These are phyloP conservation scores for Sialia sialis DNA, from an alignment of 2,113 vertebrate genomes.

Conservation along the genomic window DNA sequence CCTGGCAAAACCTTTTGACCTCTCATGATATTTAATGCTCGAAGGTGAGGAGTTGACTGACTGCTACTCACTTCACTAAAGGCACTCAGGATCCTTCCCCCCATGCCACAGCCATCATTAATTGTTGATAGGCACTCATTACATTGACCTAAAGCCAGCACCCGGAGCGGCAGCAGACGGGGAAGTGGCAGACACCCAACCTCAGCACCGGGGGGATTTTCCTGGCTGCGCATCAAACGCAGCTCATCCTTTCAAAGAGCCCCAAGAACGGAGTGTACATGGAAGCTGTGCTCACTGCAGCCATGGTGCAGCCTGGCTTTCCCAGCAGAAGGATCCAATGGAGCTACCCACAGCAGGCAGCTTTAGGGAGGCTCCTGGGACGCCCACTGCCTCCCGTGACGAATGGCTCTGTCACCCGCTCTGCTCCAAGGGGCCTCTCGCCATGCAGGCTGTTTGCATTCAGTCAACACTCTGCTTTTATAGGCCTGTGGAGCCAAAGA, in stretches of 20 bases:
- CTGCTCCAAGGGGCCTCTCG: constrained; percentile 6
- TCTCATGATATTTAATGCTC: constrained; percentile 43
- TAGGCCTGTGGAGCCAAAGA: constrained; percentile 77
- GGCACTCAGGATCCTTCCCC: constrained; percentile 52
- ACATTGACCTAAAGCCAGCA: neutral
- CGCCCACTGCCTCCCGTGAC: constrained; percentile 61
- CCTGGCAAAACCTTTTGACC: constrained; percentile 74
- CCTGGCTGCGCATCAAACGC: neutral
- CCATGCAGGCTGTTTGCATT: constrained; percentile 71
- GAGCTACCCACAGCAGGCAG: constrained; percentile 22
- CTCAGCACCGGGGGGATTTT: neutral
- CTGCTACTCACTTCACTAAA: constrained; percentile 63
- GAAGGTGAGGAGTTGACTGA: constrained; percentile 66
- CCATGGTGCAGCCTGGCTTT: constrained; percentile 47
- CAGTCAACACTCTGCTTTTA: constrained; percentile 79
- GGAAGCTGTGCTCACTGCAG: neutral
- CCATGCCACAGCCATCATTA: neutral
- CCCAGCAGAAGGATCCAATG: neutral
- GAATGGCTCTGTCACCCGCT: constrained; percentile 60
- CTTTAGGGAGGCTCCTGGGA: neutral
- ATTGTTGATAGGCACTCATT: constrained; percentile 39
- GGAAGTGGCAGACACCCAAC: neutral
- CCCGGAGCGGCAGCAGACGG: neutral
- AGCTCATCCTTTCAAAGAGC: neutral
- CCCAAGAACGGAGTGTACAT: neutral